Conservation (phyloP, 1,140 invertebrate species). For the Anoplolepis gracilipes region DNA sequence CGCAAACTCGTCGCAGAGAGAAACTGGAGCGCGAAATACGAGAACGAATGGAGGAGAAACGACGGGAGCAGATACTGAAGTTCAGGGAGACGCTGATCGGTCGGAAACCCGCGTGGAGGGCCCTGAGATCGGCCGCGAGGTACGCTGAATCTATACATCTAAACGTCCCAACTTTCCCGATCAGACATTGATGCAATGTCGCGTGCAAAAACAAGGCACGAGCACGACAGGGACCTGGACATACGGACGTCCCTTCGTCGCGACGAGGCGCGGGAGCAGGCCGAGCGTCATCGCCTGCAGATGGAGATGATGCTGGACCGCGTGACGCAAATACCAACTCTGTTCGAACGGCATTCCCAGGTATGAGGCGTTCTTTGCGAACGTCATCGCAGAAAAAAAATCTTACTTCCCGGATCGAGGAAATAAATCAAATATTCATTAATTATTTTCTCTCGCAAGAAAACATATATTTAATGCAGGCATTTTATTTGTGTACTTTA, state of each 20-base stretch:
- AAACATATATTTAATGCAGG: not conserved
- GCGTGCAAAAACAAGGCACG: slow-evolving; percentile 86
- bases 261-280: slow-evolving; percentile 89
- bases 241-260: slow-evolving; percentile 88
- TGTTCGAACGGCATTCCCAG: slow-evolving; percentile 90
- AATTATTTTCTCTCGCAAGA: not conserved
- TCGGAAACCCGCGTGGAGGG: slow-evolving; percentile 89
- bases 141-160: slow-evolving; percentile 57
- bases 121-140: slow-evolving; percentile 87
- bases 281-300: slow-evolving; percentile 88
- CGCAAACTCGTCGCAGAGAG: slow-evolving; percentile 82
- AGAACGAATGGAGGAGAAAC: slow-evolving; percentile 87
- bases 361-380: slow-evolving; percentile 76
- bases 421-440: not conserved
- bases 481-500: not conserved
- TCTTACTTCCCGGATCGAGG: not conserved
- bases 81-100: slow-evolving; percentile 87
- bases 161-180: not conserved
- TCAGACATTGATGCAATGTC: slow-evolving; percentile 12
- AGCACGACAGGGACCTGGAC: slow-evolving; percentile 88
- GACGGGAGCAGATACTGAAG: slow-evolving; percentile 86
- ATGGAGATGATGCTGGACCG: slow-evolving; percentile 91
- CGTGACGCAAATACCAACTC: slow-evolving; percentile 89
- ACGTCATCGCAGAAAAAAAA: not conserved
- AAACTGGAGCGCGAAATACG: slow-evolving; percentile 88